Base-by-base conservation (phyloP, 1,140 invertebrate genomes). In the Drosophila suzukii region DNA sequence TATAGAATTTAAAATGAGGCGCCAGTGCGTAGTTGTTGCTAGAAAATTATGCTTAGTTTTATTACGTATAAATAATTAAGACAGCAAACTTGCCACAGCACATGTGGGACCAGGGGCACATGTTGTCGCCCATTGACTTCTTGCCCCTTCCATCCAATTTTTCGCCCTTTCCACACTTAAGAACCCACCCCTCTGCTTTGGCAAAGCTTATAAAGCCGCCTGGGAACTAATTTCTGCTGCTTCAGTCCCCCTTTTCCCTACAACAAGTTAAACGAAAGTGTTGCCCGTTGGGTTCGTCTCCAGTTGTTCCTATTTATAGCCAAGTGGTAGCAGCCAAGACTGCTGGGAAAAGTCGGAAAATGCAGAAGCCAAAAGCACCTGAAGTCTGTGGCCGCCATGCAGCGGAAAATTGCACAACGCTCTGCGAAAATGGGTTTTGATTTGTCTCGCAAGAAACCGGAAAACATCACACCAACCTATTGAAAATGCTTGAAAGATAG, bases 1-100 rank as follows among this genome's bases (percentile, higher is more conserved):
- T 88, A 88, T 88, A 88, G 83, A 88, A 88, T 88, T 88, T 83
- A 10, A 79, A 89, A 88, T 88, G 59, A 88, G 72, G 61, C 65
- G 47, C 55, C 73, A 43, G 57, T 75, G 81, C 74, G 57, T 71
- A 66, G 68, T 75, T 68, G 62, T 43, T 17, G 32, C 60, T 58
- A 8, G 47, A 50, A 73, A 86, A 86, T 86, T 86, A 86, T 86
- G 83, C 79, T 76, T 62, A 76, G 71, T 88, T 86, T 86, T 86
- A 86, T 86, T 83, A 68, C 62, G 63, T 79, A 61, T 86, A 66
- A 86, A 86, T 86, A 86, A 83, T 86, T 86, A 83, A 86, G 47
- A 49, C 30, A 32, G 65, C 34, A 41, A 76, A 75, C 65, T 62
- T 59, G 74, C 58, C 59, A 46, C 36, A 43, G 58, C 71, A 68